Evolutionary conservation across 2,888 invertebrate species (phyloP).

Genomic region (Amaurobius ferox): DNA sequence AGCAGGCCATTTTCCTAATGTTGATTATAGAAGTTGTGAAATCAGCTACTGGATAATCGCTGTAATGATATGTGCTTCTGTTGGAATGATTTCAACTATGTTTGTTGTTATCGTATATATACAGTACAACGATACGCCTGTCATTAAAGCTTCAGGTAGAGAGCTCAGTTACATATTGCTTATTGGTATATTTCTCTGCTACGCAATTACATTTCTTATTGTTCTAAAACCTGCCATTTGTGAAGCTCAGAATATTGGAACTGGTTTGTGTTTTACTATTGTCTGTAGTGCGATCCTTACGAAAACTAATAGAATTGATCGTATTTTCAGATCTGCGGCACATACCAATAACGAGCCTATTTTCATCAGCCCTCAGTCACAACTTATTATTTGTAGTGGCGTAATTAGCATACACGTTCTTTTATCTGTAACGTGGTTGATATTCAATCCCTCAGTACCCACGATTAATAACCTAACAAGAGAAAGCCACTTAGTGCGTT

Average conservation of each 20-base stretch:
- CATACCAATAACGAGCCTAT: conserved; percentile 78
- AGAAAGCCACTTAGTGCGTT: conserved; percentile 92
- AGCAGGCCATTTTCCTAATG: conserved; percentile 71
- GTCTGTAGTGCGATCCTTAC: conserved; percentile 79
- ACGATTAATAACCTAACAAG: conserved; percentile 93
- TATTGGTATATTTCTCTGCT: conserved; percentile 78
- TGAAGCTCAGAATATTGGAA: conserved; percentile 78
- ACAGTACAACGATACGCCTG: conserved; percentile 77
- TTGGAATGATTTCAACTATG: conserved; percentile 77
- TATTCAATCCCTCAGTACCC: conserved; percentile 91
- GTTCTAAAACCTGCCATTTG: conserved; percentile 78
- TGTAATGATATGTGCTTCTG: conserved; percentile 84
- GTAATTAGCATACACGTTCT: conserved; percentile 79
- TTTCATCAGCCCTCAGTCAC: conserved; percentile 79
- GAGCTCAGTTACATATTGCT: conserved; percentile 79
- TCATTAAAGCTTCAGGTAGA: conserved; percentile 79
- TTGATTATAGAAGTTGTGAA: conserved; percentile 80
- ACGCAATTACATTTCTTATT: conserved; percentile 78
- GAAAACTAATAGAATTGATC: conserved; percentile 77
- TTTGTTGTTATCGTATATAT: conserved; percentile 78
- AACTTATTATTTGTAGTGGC: conserved; percentile 78
- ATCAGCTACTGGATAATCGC: conserved; percentile 94
- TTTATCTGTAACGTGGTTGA: conserved; percentile 94
- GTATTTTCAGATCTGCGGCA: conserved; percentile 76
- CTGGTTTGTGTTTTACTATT: conserved; percentile 78